Evolutionary conservation across 92 coral and sea anemone genomes (phyloP), one percentile per base, ranked within the genome.

Genomic region (Porites rus): DNA sequence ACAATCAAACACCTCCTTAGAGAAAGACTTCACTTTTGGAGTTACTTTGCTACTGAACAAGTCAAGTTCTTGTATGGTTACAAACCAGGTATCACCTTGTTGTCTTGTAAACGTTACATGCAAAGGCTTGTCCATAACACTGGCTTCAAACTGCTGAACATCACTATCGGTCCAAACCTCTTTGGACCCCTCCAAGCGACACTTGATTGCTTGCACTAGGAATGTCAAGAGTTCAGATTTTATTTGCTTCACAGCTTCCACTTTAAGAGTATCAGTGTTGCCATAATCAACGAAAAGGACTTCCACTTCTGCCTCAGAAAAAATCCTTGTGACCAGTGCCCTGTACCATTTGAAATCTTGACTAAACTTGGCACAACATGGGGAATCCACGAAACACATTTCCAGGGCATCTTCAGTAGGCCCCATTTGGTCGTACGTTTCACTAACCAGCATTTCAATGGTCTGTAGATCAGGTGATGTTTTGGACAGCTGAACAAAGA

Each of bases 271-370:
- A 43, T 95, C 97, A 63, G 92, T 85, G 81, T 97, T 93, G 28
- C 99, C 99, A 87, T 88, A 95, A 75, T 97, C 99, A 76, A 95
- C 88, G 75, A 96, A 96, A 10, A 72, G 69, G 78, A 96, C 98
- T 74, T 91, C 94, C 19, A 89, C 92, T 85, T 90, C 85, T 10
- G 91, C 59, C 51, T 92, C 90, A 5, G 95, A 74, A 18, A 69
- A 10, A 2, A 94, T 56, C 31, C 82, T 91, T 11, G 84, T 96
- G 61, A 96, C 81, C 1, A 52, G 76, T 8, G 98, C 98, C 69
- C 98, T 86, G 87, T 94, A 96, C 94, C 95, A 96, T 51, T 86
- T 76, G 58, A 79, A 84, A 82, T 96, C 98, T 87, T 88, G 90
- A 52, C 93, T 83, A 75, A 88, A 96, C 77, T 72, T 83, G 11